Evolutionary conservation across 1,140 invertebrate genomes (phyloP), one percentile per base, ranked within the genome.

Genomic region (Diuraphis noxia): DNA sequence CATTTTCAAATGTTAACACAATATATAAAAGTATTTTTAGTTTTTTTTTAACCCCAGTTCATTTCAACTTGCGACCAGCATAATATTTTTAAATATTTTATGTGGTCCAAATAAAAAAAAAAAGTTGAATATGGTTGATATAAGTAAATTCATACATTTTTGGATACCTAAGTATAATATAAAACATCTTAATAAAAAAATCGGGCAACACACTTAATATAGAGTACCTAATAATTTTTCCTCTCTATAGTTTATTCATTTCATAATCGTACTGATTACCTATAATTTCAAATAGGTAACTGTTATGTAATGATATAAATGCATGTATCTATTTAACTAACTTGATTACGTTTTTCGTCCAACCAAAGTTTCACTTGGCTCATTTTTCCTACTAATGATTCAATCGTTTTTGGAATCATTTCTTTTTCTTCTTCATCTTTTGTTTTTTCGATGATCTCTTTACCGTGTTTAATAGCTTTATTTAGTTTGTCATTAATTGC

Each of bases 401-500:
- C 95, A 43, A 98, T 95, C 0, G 97, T 98, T 46, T 95, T 96
- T 92, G 95, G 95, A 84, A 98, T 96, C 81, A 97, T 93, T 92
- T 96, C 95, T 93, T 96, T 96, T 94, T 98, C 97, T 79, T 95
- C 95, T 23, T 96, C 95, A 93, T 97, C 97, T 91, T 95, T 95
- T 82, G 96, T 96, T 92, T 97, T 97, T 92, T 98, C 97, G 19
- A 96, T 95, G 79, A 98, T 97, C 5, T 96, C 94, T 88, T 96
- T 95, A 2, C 96, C 97, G 93, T 97, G 97, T 93, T 95, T 96
- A 88, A 96, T 96, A 13, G 98, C 94, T 93, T 96, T 95, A 91
- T 98, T 97, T 92, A 98, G 94, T 93, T 96, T 96, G 93, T 98
- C 97, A 56, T 95, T 94, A 88, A 97, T 95, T 63, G 94, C 94